A percentile compares a stretch with the other conserved stretches of the same genome.
Conservation (phyloP, 1,140 invertebrate species). For the Drosophila guanche region DNA sequence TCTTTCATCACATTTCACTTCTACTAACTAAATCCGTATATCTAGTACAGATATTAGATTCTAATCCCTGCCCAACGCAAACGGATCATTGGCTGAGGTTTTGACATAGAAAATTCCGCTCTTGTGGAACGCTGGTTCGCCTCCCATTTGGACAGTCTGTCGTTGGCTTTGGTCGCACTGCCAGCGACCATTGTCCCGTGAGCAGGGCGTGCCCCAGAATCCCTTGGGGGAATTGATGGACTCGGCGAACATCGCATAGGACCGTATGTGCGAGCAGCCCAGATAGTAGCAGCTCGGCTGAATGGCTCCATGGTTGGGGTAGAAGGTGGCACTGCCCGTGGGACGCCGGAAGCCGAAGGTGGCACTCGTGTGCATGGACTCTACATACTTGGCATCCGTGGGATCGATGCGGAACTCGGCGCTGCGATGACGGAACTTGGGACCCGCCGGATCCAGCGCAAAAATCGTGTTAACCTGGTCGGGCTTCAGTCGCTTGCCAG, state of each 20-base stretch:
- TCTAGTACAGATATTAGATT: not conserved
- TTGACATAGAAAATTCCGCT: slow-evolving; percentile 84
- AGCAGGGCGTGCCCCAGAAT: slow-evolving; percentile 76
- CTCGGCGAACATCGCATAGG: slow-evolving; percentile 85
- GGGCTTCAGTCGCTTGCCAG: slow-evolving; percentile 86
- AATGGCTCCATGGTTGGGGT: slow-evolving; percentile 87
- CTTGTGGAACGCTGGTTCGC: slow-evolving; percentile 77
- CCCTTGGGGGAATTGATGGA: slow-evolving; percentile 83
- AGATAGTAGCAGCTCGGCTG: slow-evolving; percentile 81
- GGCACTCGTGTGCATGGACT: slow-evolving; percentile 89
- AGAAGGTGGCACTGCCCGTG: slow-evolving; percentile 89
- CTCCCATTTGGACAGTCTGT: slow-evolving; percentile 84
- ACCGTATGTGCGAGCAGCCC: slow-evolving; percentile 86
- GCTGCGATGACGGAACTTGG: slow-evolving; percentile 86
- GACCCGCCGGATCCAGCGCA: slow-evolving; percentile 89
- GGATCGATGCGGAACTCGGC: slow-evolving; percentile 85
- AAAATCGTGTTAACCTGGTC: slow-evolving; percentile 86
- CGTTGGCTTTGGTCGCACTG: slow-evolving; percentile 75
- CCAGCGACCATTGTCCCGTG: slow-evolving; percentile 52
- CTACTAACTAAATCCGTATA: not conserved
- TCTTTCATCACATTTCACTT: slow-evolving; percentile 11
- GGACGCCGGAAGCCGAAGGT: slow-evolving; percentile 84
- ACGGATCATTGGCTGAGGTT: slow-evolving; percentile 84
- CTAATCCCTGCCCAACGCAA: slow-evolving; percentile 63
- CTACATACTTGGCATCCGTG: slow-evolving; percentile 88